Conservation (phyloP, 2,797 vertebrate species). For the Clarias laeviceps region DNA sequence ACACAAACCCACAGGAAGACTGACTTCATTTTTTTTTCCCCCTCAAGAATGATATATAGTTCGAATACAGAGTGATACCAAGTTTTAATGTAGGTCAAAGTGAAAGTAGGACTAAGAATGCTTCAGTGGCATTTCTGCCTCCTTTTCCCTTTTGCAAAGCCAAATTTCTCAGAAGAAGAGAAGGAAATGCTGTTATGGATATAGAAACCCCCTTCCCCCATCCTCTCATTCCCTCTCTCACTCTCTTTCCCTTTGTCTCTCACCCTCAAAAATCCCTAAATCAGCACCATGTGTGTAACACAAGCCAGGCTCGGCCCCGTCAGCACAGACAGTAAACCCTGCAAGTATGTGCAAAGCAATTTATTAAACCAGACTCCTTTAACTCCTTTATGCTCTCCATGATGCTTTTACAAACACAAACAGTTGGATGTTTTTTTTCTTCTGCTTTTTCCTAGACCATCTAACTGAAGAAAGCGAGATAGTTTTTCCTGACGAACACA, state of each 20-base stretch:
- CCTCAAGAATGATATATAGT: conserved; percentile 28
- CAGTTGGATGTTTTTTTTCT: background rate
- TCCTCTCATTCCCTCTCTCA: conserved; percentile 36
- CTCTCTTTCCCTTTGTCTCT: conserved; percentile 43
- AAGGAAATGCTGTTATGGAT: conserved; percentile 61
- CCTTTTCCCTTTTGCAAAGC: conserved; percentile 53
- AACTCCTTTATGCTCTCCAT: conserved; percentile 34
- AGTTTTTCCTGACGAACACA: conserved; percentile 36
- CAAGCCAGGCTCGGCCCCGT: conserved; percentile 68
- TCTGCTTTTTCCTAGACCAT: conserved; percentile 14
- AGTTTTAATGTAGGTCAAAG: conserved; percentile 71
- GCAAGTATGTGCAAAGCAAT: conserved; percentile 51
- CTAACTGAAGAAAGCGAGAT: conserved; percentile 16
- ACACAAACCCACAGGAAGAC: conserved; percentile 51
- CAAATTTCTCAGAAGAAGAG: conserved; percentile 37
- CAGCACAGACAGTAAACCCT: conserved; percentile 53
- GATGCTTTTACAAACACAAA: background rate
- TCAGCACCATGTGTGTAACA: conserved; percentile 76
- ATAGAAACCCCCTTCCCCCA: conserved; percentile 51
- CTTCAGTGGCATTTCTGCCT: conserved; percentile 22
- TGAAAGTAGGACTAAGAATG: conserved; percentile 65
- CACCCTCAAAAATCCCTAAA: conserved; percentile 64
- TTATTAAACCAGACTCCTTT: conserved; percentile 49
- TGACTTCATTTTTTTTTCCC: conserved; percentile 30
- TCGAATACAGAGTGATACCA: conserved; percentile 52